Evolutionary conservation across 2,888 invertebrate species (phyloP).

Genomic region (Laothoe populi): DNA sequence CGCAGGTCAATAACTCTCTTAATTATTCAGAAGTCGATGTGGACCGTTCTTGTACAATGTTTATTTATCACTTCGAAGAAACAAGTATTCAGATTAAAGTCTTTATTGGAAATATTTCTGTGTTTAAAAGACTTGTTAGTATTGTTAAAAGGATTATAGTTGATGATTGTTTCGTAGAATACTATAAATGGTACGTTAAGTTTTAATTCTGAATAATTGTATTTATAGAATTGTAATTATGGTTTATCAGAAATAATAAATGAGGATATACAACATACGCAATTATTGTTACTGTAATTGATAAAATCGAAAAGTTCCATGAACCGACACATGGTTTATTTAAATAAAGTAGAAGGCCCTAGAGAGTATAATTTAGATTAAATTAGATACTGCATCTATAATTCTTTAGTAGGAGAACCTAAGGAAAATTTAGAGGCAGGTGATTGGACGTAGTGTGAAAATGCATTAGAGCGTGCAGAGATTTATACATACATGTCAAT

Average conservation of each 20-base stretch:
- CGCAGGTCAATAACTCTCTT: slow-evolving; percentile 16
- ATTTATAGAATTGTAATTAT: neutral
- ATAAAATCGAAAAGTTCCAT: no score
- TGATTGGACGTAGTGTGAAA: no score
- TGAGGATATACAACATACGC: no score
- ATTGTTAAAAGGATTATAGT: neutral
- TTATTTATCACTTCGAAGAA: slow-evolving; percentile 18
- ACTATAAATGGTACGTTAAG: neutral
- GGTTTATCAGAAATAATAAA: neutral
- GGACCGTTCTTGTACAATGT: neutral
- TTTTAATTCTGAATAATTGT: neutral
- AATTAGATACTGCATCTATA: no score
- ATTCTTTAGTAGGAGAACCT: no score
- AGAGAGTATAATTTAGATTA: no score
- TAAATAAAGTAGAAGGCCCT: no score
- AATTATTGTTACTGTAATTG: no score
- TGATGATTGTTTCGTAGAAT: neutral
- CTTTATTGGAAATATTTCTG: slow-evolving; percentile 11
- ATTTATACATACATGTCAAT: no score
- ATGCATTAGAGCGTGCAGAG: no score
- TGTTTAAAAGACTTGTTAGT: neutral
- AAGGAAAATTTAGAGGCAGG: no score
- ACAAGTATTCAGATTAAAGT: neutral
- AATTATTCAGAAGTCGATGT: slow-evolving; percentile 11
- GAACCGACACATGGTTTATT: no score